Evolutionary conservation across 2,888 invertebrate genomes (phyloP).

Genomic region (Noctua pronuba): DNA sequence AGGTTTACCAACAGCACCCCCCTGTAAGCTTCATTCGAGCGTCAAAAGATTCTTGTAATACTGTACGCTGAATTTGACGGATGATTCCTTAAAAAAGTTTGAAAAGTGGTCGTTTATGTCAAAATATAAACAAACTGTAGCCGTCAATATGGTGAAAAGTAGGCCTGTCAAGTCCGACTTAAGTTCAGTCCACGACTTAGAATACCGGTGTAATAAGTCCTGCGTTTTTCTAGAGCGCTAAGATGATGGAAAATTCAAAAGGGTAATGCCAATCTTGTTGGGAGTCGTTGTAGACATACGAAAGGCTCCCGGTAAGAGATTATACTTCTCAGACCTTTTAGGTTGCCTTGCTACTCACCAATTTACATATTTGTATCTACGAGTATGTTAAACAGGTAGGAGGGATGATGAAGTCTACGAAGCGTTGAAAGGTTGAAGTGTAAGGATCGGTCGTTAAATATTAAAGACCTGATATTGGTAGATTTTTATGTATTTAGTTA

Average conservation of each 20-base stretch:
- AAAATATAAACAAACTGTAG: too few relatives aligned
- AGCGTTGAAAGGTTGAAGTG: background rate
- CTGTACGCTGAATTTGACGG: too few relatives aligned
- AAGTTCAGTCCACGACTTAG: too few relatives aligned
- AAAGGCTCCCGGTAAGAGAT: background rate
- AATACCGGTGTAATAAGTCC: too few relatives aligned
- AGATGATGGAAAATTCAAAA: background rate
- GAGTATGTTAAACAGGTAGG: background rate
- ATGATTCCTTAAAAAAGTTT: too few relatives aligned
- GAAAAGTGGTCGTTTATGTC: too few relatives aligned
- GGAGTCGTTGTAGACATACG: background rate
- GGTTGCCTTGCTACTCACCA: background rate
- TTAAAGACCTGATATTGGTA: background rate
- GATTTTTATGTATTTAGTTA: background rate
- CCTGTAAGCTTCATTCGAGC: too few relatives aligned
- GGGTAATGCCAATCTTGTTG: background rate
- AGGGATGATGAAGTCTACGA: background rate
- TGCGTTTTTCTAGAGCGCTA: background rate
- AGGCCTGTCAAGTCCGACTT: too few relatives aligned
- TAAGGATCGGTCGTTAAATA: background rate
- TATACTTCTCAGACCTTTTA: slow-evolving; percentile 1
- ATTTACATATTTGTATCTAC: slow-evolving; percentile 11
- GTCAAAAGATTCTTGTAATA: too few relatives aligned
- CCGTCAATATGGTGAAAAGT: too few relatives aligned
- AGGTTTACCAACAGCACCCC: too few relatives aligned